Evolutionary conservation across 2,888 invertebrate genomes (phyloP).

Genomic region (Acleris laterana): DNA sequence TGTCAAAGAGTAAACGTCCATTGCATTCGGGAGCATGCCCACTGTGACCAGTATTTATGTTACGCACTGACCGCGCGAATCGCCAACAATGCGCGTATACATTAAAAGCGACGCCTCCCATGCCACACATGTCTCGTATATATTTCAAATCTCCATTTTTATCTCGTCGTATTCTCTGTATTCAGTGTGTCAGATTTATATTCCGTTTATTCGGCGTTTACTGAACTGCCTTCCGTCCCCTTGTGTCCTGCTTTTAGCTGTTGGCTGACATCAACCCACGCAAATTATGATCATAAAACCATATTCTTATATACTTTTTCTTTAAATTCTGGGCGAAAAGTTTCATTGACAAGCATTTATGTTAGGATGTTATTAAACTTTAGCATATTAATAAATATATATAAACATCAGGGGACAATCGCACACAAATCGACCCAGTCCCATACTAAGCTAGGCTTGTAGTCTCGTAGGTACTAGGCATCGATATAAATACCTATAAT

Average conservation of each 20-base stretch:
- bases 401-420: no score
- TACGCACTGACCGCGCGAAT: slow-evolving; percentile 63
- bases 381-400: no score
- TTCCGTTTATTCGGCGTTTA: slow-evolving; percentile 46
- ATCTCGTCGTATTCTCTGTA: slow-evolving; percentile 52
- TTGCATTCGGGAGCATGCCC: slow-evolving; percentile 74
- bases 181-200: slow-evolving; percentile 61
- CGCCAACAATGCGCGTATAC: slow-evolving; percentile 76
- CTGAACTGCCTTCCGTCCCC: slow-evolving; percentile 29
- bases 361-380: no score
- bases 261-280: neutral
- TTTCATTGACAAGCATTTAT: no score
- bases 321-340: no score
- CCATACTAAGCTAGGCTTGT: no score
- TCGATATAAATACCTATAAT: no score
- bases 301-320: no score
- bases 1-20: slow-evolving; percentile 46
- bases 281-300: neutral
- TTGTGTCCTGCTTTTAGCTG: slow-evolving; percentile 13
- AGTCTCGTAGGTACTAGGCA: no score
- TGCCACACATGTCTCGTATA: slow-evolving; percentile 67
- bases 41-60: slow-evolving; percentile 77
- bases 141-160: slow-evolving; percentile 69
- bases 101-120: slow-evolving; percentile 72
- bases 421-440: no score